Percentiles rank a stretch among this genome's conserved stretches.
These are phyloP conservation scores for Seriola aureovittata DNA, from an alignment of 2,113 vertebrate species.

Conservation along the genomic window DNA sequence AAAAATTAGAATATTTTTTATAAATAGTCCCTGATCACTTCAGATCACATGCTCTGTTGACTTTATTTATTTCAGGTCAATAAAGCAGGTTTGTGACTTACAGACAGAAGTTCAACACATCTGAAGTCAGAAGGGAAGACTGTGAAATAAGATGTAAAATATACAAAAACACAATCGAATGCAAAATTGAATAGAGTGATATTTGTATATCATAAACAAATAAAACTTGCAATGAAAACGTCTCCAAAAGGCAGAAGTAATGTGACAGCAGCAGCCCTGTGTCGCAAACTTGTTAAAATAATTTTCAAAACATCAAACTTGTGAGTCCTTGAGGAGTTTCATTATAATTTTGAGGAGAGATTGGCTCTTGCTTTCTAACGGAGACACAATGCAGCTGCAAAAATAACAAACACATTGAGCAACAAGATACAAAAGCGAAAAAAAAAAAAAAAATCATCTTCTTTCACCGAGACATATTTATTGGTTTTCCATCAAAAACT, in stretches of 20 bases:
- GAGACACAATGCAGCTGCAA: not conserved
- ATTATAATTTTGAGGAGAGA: constrained; percentile 1
- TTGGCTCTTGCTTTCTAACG: not conserved
- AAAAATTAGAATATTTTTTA: too few relatives aligned
- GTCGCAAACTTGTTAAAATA: not conserved
- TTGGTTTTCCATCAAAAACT: constrained; percentile 52
- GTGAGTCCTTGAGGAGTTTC: not conserved
- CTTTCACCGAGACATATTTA: constrained; percentile 21
- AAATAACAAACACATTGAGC: constrained; percentile 11
- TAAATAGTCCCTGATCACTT: too few relatives aligned
- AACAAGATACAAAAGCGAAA: not conserved
- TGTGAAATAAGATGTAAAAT: not conserved
- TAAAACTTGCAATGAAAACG: not conserved
- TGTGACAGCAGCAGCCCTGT: not conserved
- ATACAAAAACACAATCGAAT: not conserved
- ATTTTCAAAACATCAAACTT: not conserved
- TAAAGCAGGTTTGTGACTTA: too few relatives aligned
- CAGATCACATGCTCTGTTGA: too few relatives aligned
- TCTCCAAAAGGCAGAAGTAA: not conserved
- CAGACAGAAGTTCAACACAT: too few relatives aligned
- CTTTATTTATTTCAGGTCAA: too few relatives aligned
- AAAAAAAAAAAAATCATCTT: not conserved
- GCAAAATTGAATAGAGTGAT: too few relatives aligned
- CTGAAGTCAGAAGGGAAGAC: not conserved
- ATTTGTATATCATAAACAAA: too few relatives aligned